Conservation (phyloP, 2,888 invertebrate genomes). For the Sphinx pinastri region DNA sequence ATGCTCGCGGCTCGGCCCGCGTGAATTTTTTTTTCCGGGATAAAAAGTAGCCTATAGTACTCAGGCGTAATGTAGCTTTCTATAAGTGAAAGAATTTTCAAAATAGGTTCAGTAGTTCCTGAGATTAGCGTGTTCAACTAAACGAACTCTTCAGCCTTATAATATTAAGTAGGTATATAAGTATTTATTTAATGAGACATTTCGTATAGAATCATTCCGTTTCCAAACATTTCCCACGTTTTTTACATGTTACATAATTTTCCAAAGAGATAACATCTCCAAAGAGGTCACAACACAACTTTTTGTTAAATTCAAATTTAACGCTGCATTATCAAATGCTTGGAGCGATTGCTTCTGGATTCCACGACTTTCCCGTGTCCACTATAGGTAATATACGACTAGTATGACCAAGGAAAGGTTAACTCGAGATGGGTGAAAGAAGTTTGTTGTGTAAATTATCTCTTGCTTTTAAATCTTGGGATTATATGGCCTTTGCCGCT, state of each 20-base stretch:
- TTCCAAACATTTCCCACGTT: background rate
- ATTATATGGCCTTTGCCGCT: background rate
- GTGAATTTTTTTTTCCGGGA: too few species aligned
- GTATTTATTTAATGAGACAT: too few species aligned
- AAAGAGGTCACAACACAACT: slow-evolving; percentile 15
- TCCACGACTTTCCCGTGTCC: slow-evolving; percentile 13
- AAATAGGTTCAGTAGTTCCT: too few species aligned
- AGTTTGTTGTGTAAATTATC: background rate
- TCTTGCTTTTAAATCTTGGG: slow-evolving; percentile 6
- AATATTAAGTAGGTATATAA: too few species aligned
- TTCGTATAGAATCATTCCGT: background rate
- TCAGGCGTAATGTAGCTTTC: too few species aligned
- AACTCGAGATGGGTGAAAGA: slow-evolving; percentile 16
- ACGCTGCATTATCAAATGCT: slow-evolving; percentile 8
- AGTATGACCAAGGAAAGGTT: slow-evolving; percentile 10
- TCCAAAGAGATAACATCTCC: background rate
- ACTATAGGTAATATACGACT: background rate
- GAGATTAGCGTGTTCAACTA: too few species aligned
- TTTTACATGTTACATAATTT: background rate
- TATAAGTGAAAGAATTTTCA: too few species aligned
- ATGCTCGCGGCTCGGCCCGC: too few species aligned
- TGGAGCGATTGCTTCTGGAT: background rate
- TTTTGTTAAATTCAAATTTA: slow-evolving; percentile 24
- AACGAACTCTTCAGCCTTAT: too few species aligned
- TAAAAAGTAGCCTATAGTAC: too few species aligned